Base-by-base conservation (phyloP, 1,140 invertebrate species). In the Drosophila lowei region DNA sequence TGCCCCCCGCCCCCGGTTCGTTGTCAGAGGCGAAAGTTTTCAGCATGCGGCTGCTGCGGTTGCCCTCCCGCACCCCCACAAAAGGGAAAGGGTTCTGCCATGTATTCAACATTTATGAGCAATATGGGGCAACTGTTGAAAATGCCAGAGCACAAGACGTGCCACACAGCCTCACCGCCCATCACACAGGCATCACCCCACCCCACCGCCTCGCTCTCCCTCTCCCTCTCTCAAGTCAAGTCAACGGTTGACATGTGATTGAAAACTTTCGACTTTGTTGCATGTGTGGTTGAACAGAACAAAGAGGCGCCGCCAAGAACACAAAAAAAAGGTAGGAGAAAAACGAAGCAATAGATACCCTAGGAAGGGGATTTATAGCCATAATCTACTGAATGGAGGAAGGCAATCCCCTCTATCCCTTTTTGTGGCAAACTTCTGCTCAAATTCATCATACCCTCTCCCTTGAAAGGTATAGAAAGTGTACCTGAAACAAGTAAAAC, bases 201-300 rank as follows among this genome's bases (percentile, higher is more conserved):
- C 25, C 58, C 41, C 44, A 48, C 56, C 41, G 34, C 52, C 34
- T 56, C 43, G 13, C 62, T n/a, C 30, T 60, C 42, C 49, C 46
- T 34, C 34, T 43, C 63, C 48, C 71, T 62, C 53, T 67, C 72
- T 67, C 74, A 65, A 86, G 83, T 88, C 78, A 86, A 86, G 60
- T 83, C 64, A 68, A 75, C 75, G 78, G 73, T 88, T 88, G 83
- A 88, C 83, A 88, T 88, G 71, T 88, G 83, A 88, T 88, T 88
- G 83, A 88, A 88, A 88, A 88, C 83, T 88, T 88, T 88, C 34
- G 83, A 88, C 83, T 88, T 88, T 88, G 70, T 75, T 85, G 76
- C 80, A 74, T 86, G 75, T 86, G 75, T 78, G 83, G 65, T 74
- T 70, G 71, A 59, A 55, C 49, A 61, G 60, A 66, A 63, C 50